Percentiles rank a stretch among this genome's conserved stretches.
Evolutionary conservation across 1,140 invertebrate species (phyloP).

Genomic region (Bicyclus anynana): DNA sequence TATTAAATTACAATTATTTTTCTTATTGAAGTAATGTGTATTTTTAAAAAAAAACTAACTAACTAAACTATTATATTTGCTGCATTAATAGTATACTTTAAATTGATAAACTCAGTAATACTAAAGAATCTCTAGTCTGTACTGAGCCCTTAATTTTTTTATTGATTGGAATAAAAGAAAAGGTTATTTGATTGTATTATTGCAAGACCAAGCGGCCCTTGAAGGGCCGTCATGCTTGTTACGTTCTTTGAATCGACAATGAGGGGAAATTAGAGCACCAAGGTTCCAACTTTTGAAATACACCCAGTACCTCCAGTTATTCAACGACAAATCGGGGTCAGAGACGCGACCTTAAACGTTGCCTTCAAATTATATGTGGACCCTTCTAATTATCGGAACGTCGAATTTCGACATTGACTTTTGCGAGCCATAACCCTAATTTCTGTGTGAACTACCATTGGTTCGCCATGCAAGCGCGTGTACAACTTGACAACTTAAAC

Average conservation of each 20-base stretch:
- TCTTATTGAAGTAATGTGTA: no score
- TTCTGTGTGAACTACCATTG: conserved; percentile 9
- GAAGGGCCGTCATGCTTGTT: conserved; percentile 61
- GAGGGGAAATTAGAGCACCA: conserved; percentile 73
- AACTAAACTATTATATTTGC: no score
- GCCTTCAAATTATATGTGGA: conserved; percentile 62
- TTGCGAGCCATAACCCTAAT: conserved; percentile 51
- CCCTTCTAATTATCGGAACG: conserved; percentile 67
- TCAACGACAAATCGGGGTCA: conserved; percentile 58
- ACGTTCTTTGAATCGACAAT: conserved; percentile 72
- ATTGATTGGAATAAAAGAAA: conserved; percentile 26
- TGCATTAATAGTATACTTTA: no score
- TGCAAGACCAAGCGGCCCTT: conserved; percentile 51
- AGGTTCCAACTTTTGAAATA: conserved; percentile 73
- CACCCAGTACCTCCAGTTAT: conserved; percentile 52
- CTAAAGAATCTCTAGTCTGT: not conserved
- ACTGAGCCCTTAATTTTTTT: not conserved
- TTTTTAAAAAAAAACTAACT: no score
- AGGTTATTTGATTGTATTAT: conserved; percentile 46
- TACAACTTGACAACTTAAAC: no score
- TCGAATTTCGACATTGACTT: conserved; percentile 66
- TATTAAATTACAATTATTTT: no score
- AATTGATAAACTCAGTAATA: no score
- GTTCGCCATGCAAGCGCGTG: not conserved
- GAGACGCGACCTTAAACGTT: conserved; percentile 60